Evolutionary conservation across 2,888 invertebrate genomes (phyloP), one percentile per base, ranked within the genome.

Genomic region (Platypus cylindrus): DNA sequence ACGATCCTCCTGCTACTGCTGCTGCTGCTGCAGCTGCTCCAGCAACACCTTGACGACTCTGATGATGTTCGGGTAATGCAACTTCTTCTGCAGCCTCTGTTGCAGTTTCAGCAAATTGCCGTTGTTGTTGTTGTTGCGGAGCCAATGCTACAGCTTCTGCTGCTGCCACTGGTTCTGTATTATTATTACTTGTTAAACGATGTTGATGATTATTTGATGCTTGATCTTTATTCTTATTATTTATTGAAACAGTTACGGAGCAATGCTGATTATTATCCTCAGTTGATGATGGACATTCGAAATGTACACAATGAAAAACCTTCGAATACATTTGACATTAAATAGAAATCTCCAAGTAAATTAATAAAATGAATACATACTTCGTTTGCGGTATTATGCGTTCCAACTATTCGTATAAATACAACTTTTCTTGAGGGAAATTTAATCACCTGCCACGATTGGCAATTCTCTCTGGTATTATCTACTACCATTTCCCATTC

Each of bases 241-340:
- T 20, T 8, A 35, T 24, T 2, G 41, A 27, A 2, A 43, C 20
- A 2, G 39, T 36, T 3, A 38, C 34, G 13, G 36, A 33, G 27
- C 36, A 38, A 12, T 27, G 17, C 24, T 36, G 40, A 23, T 17
- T 32, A 26, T 40, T 38, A 5, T 31, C 27, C 18, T 56, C 55
- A 40, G 58, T 57, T 37, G 79, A 80, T 17, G 86, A 80, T 4
- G 97, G 95, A 51, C 91, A 91, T 66, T 97, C 97, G 62, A 97
- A 81, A 66, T 97, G 97, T 34, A 97, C 97, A 58, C 93, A 84
- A 60, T 97, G 95, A 63, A 97, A 97, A 36, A 94, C 90, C 87
- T 90, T 49, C 3, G 57, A 4, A 27, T 9, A n/a, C n/a, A n/a
- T n/a, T n/a, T n/a, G n/a, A n/a, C n/a, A n/a, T n/a, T n/a, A n/a